Evolutionary conservation across 2,113 vertebrate genomes (phyloP).

Genomic region (Gopherus evgoodei): DNA sequence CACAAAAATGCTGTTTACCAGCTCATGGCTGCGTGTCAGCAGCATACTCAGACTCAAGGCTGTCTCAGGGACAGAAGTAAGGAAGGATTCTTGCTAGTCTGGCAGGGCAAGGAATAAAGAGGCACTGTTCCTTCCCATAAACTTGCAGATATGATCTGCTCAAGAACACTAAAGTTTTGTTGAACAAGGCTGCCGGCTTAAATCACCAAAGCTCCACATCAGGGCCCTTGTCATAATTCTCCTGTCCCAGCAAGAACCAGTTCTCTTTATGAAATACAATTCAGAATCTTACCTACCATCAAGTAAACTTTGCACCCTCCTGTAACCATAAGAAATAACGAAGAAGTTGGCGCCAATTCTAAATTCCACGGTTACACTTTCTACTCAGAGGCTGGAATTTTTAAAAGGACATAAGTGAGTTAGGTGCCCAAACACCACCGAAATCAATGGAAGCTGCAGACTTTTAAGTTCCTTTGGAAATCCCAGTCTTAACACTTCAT

Average conservation of each 20-base stretch:
- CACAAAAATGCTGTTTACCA: neutral
- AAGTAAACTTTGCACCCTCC: neutral
- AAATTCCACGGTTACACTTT: neutral
- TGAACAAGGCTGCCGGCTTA: neutral
- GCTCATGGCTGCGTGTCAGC: neutral
- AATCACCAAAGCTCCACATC: neutral
- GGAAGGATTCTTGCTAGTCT: neutral
- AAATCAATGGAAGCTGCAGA: neutral
- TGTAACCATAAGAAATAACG: neutral
- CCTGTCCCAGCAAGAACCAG: neutral
- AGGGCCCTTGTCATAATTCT: neutral
- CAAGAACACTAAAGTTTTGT: neutral
- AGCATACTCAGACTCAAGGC: neutral
- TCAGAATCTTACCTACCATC: slow-evolving; percentile 14
- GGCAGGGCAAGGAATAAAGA: neutral
- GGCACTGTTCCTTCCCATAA: neutral
- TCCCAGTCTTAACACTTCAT: neutral
- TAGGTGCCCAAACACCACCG: neutral
- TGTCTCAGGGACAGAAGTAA: neutral
- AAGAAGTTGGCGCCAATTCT: neutral
- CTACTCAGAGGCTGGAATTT: neutral
- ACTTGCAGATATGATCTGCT: neutral
- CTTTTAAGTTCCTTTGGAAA: neutral
- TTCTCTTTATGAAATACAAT: neutral
- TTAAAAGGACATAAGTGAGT: neutral